Evolutionary conservation across 2,888 invertebrate genomes (phyloP).

Genomic region (Alloscopus bannaensis): DNA sequence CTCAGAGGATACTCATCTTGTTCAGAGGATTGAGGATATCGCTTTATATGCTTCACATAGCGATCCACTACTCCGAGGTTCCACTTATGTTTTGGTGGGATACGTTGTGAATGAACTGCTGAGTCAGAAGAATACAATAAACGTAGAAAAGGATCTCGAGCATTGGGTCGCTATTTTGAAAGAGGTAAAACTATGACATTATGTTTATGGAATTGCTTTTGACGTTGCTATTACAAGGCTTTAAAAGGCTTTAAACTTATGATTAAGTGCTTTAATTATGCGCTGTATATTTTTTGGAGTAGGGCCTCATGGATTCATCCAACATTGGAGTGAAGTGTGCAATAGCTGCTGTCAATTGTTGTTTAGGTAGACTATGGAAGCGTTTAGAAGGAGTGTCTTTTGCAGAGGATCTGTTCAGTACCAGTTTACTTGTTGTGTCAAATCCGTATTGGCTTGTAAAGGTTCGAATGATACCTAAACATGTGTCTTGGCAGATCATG

Average conservation of each 20-base stretch:
- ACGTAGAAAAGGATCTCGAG: constrained; percentile 56
- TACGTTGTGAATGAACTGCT: constrained; percentile 74
- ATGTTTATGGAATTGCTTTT: background rate
- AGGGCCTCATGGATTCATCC: constrained; percentile 80
- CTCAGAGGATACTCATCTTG: constrained; percentile 60
- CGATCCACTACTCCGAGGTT: constrained; percentile 89
- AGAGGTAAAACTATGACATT: constrained; percentile 76
- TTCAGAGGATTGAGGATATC: constrained; percentile 83
- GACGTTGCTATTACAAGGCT: too few species aligned
- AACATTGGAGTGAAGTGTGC: constrained; percentile 74
- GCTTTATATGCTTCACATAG: constrained; percentile 83
- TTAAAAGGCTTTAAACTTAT: too few species aligned
- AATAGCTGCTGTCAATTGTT: constrained; percentile 80
- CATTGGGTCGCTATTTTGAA: constrained; percentile 77
- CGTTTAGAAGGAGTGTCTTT: constrained; percentile 79
- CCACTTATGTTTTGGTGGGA: constrained; percentile 82
- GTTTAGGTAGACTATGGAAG: constrained; percentile 80
- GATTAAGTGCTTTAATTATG: too few species aligned
- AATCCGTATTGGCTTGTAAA: constrained; percentile 92
- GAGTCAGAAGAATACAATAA: too few species aligned
- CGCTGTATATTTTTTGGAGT: constrained; percentile 72
- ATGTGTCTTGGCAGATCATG: background rate
- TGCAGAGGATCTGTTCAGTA: constrained; percentile 80
- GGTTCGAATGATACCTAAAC: constrained; percentile 76
- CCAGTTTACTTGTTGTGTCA: constrained; percentile 80